Percentiles rank a stretch among this genome's conserved stretches.
Evolutionary conservation across 2,113 vertebrate genomes (phyloP).

Genomic region (Microcebus murinus): DNA sequence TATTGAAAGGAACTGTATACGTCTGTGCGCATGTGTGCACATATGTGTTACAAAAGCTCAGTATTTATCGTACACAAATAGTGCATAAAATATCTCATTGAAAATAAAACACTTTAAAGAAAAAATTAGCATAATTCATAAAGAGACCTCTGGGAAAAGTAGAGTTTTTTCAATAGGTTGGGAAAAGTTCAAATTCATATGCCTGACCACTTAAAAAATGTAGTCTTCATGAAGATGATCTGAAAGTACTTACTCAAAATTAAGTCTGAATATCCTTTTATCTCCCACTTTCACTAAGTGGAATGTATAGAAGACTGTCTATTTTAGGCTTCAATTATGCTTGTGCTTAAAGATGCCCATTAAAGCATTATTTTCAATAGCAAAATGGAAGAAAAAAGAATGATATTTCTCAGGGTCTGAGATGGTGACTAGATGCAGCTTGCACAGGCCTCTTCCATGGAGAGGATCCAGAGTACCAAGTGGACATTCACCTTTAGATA

Average conservation of each 20-base stretch:
- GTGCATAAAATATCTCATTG: background rate
- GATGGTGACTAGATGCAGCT: too few relatives aligned
- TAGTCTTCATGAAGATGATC: background rate
- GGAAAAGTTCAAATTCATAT: background rate
- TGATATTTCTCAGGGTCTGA: too few relatives aligned
- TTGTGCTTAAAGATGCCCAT: background rate
- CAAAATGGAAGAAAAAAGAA: background rate
- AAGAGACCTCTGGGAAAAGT: background rate
- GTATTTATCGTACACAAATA: background rate
- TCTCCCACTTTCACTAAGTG: background rate
- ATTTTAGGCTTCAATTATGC: background rate
- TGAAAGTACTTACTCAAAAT: background rate
- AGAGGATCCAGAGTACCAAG: too few relatives aligned
- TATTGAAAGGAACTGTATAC: background rate
- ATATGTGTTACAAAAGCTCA: background rate
- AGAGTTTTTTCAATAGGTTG: background rate
- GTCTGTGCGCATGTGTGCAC: background rate
- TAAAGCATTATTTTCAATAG: background rate
- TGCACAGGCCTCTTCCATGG: too few relatives aligned
- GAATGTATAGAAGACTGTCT: background rate
- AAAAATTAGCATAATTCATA: background rate
- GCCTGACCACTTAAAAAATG: background rate
- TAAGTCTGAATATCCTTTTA: background rate
- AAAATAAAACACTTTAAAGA: background rate
- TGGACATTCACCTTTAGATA: too few relatives aligned